A percentile compares a stretch with the other conserved stretches of the same genome.
Evolutionary conservation across 2,888 invertebrate genomes (phyloP).

Genomic region (Atethmia centrago): DNA sequence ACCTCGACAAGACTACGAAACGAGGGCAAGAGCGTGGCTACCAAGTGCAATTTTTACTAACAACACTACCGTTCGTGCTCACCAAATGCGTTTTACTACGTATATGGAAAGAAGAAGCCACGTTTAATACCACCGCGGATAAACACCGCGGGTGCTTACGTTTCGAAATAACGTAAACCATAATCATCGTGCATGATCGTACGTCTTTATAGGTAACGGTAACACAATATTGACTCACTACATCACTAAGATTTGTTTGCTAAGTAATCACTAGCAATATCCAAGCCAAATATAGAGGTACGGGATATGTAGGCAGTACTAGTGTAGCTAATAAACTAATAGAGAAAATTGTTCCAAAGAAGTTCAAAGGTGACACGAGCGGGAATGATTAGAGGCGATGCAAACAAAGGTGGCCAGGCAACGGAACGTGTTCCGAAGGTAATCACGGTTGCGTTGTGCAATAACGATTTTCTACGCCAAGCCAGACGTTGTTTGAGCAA

Average conservation of each 20-base stretch:
- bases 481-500: conserved; percentile 72
- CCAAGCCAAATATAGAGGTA: conserved; percentile 43
- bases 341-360: conserved; percentile 56
- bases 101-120: conserved; percentile 33
- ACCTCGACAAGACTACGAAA: conserved; percentile 75
- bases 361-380: conserved; percentile 75
- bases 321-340: conserved; percentile 35
- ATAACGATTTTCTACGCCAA: conserved; percentile 79
- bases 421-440: conserved; percentile 76
- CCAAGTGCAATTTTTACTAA: conserved; percentile 63
- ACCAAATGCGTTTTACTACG: conserved; percentile 42
- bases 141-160: conserved; percentile 37
- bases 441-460: conserved; percentile 78
- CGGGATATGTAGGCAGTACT: conserved; percentile 13
- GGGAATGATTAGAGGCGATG: conserved; percentile 73
- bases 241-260: conserved; percentile 49
- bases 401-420: conserved; percentile 72
- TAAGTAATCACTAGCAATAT: conserved; percentile 43
- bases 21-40: conserved; percentile 79
- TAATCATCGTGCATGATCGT: conserved; percentile 49
- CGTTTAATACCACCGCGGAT: conserved; percentile 20
- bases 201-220: conserved; percentile 36
- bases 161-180: conserved; percentile 51
- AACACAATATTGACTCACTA: conserved; percentile 50
- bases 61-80: conserved; percentile 56